Evolutionary conservation across 2,113 vertebrate genomes (phyloP).

Genomic region (Suncus etruscus): DNA sequence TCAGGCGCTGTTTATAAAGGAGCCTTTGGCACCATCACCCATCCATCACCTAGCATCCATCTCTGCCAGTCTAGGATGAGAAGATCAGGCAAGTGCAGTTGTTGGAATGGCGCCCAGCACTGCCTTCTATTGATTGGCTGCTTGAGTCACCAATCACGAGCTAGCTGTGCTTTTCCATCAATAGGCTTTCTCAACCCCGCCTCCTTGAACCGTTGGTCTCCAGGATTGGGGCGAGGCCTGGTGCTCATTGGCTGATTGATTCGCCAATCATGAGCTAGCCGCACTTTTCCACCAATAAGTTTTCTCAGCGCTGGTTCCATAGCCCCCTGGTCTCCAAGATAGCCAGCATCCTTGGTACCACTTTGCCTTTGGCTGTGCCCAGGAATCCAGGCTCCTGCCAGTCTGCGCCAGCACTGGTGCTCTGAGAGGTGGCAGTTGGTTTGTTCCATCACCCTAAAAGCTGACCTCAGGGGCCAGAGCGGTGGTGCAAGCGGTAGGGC

Average conservation of each 20-base stretch:
- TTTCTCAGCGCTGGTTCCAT: too few relatives aligned
- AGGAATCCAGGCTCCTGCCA: neutral
- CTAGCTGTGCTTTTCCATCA: neutral
- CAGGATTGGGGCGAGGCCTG: too few relatives aligned
- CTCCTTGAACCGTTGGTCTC: neutral
- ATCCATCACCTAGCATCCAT: neutral
- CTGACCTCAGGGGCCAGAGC: neutral
- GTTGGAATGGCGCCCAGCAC: neutral
- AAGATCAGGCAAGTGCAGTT: neutral
- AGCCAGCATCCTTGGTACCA: too few relatives aligned
- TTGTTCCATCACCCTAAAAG: neutral
- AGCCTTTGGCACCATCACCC: neutral
- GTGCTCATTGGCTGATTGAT: too few relatives aligned
- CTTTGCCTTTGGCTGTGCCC: too few relatives aligned
- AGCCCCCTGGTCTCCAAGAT: too few relatives aligned
- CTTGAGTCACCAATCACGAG: neutral
- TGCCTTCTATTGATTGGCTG: neutral
- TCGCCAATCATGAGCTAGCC: too few relatives aligned
- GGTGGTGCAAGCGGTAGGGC: too few relatives aligned
- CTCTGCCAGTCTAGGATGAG: constrained; percentile 6
- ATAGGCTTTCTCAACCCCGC: neutral
- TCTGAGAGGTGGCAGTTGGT: neutral
- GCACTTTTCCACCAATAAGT: too few relatives aligned
- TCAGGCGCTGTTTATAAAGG: neutral
- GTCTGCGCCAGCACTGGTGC: neutral